Base-by-base conservation (phyloP, 2,113 vertebrate genomes). In the Sus scrofa region DNA sequence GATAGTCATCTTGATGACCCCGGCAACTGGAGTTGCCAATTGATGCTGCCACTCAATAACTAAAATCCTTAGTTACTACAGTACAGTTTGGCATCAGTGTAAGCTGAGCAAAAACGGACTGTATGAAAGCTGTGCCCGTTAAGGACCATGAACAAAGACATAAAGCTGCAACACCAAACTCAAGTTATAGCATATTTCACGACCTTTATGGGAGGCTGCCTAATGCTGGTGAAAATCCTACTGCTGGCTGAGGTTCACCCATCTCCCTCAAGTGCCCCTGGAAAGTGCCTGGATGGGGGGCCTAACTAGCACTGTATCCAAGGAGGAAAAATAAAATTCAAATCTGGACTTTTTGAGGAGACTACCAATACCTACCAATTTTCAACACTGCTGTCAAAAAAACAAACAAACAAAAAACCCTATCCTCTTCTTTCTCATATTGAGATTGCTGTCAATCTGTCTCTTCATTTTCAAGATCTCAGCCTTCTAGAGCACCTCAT, bases 91-190 rank as follows among this genome's bases (percentile, higher is more conserved):
- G 12, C 54, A 13, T 27, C 34, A 5, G 7, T 7, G 56, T 62
- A 37, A 77, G 54, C 54, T 6, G 4, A 2, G 16, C 8, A 65
- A 60, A 71, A 13, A 20, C 27, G 8, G 44, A 65, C 18, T 34
- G n/a, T 6, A 2, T 0, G 39, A 27, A 54, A 83, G 8, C 0
- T 0, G 12, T 30, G 34, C 56, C 34, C 20, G 6, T 0, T 0
- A 3, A 83, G 54, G 77, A 16, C 37, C 73, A 75, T 7, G 50
- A 39, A 12, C 0, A 4, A 0, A 26, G 74, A 58, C 44, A 37
- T 10, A 68, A 18, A 19, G 16, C 58, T 27, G 19, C 60, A 30
- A 79, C 81, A 34, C 34, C 34, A 60, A 70, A 71, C 44, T 22
- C n/a, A 32, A 3, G 19, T 34, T 27, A 92, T 0, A 27, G 14